phyloP scores from a whole-genome alignment of 2,888 invertebrate species.

The Drosophila infuscata region DNA sequence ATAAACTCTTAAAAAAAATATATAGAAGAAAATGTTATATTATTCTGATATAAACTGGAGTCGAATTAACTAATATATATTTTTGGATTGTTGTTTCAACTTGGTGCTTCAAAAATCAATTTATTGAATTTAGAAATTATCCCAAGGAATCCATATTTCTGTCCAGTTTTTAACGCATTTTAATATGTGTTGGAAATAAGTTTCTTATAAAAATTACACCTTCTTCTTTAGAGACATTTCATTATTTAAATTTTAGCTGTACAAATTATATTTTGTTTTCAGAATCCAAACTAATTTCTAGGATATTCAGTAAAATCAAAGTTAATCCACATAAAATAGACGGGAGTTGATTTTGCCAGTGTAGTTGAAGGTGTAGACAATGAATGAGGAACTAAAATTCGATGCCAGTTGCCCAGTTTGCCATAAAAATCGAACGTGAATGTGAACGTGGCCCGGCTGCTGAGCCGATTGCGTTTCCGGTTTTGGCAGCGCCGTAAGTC shows the following conservation, averaged over 20 bases:
- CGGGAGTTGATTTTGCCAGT: background rate
- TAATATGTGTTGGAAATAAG: too few relatives aligned
- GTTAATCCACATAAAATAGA: background rate
- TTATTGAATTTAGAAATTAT: too few relatives aligned
- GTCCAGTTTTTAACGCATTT: too few relatives aligned
- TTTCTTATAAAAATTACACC: too few relatives aligned
- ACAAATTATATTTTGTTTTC: background rate
- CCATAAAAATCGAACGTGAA: constrained; percentile 82
- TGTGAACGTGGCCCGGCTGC: constrained; percentile 62
- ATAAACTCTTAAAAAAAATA: too few relatives aligned
- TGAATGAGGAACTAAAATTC: constrained; percentile 76
- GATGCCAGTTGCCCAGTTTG: constrained; percentile 43
- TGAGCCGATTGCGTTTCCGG: constrained; percentile 66
- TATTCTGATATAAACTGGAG: too few relatives aligned
- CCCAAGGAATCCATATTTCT: too few relatives aligned
- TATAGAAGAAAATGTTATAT: too few relatives aligned
- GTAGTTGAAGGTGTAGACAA: constrained; percentile 57
- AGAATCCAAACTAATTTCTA: background rate
- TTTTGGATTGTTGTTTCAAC: background rate
- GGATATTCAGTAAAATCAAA: background rate
- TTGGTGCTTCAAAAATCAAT: too few relatives aligned
- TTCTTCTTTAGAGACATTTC: background rate
- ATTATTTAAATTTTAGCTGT: background rate
- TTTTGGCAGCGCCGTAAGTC: constrained; percentile 15
- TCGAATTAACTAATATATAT: too few relatives aligned